Base-by-base conservation (phyloP, 2,113 vertebrate genomes). In the Shinisaurus crocodilurus region DNA sequence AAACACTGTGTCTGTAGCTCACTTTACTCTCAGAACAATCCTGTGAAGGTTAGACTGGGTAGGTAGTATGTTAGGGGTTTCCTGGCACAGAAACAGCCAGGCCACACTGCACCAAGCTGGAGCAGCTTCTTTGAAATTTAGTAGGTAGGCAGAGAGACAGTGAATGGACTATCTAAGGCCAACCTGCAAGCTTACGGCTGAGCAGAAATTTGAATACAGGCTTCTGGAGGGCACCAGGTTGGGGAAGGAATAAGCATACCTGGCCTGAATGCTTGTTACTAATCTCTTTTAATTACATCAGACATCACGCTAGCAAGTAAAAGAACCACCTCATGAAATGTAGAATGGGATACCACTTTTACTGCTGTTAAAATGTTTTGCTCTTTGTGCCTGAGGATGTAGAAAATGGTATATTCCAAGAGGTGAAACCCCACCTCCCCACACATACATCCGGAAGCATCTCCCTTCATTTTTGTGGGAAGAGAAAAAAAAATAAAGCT, bases 401-500 rank as follows among this genome's bases (percentile, higher is more conserved):
- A 37, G 54, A 32, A 82, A 82, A 82, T 18, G 54, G n/a, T 23
- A 10, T 82, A 18, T 67, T 69, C 15, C 48, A 16, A 45, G 23
- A 40, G 0, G 27, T 8, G 37, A n/a, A 32, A 29, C 16, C 45
- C 48, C 13, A 37, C 10, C 40, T 1, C n/a, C 18, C 79, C 6
- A 57, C 34, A 34, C 29, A 81, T 45, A 79, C 10, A 79, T 45
- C 8, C 25, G 43, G 50, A 48, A 79, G 76, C 25, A 45, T 48
- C 76, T 48, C 43, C 43, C 32, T 5, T 13, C 7, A 18, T 32
- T 5, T 69, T 25, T 34, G 0, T 0, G 67, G 60, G 57, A 85
- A 92, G 85, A 34, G 10, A 60, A 29, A 45, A 0, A 0, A 3
- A 3, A 54, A 54, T 54, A 16, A 2, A 6, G 0, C 16, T 34